A percentile compares a stretch with the other conserved stretches of the same genome.
These are phyloP conservation scores for Diadophis punctatus DNA, from an alignment of 2,113 vertebrate species.

Conservation along the genomic window DNA sequence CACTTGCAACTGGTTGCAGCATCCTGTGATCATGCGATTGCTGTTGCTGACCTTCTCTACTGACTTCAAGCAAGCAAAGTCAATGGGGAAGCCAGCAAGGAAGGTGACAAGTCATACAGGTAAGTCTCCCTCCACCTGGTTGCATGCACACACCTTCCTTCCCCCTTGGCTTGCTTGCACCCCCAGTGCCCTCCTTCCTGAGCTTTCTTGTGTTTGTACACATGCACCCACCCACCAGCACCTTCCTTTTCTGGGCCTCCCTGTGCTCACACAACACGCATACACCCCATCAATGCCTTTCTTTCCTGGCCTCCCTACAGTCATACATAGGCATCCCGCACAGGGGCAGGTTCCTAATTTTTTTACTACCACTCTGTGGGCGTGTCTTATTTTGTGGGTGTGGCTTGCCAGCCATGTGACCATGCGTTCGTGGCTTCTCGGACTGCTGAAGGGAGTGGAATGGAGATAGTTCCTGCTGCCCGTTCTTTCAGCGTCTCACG, in stretches of 20 bases:
- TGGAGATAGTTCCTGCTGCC: no score
- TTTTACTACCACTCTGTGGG: no score
- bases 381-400: no score
- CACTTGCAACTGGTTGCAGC: neutral
- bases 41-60: neutral
- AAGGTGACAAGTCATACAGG: neutral
- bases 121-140: neutral
- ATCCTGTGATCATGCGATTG: neutral
- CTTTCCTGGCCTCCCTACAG: neutral
- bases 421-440: no score
- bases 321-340: neutral
- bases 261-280: neutral
- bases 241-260: neutral
- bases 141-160: neutral
- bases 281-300: neutral
- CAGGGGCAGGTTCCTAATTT: no score
- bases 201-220: neutral
- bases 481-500: no score
- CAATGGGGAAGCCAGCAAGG: neutral
- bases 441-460: no score
- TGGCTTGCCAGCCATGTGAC: no score
- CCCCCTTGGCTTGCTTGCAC: neutral
- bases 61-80: neutral
- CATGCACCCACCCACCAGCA: neutral
- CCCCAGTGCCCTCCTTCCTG: neutral